Percentiles rank a stretch among this genome's conserved stretches.
These are phyloP conservation scores for Agrypnia vestita DNA, from an alignment of 1,140 invertebrate genomes.

Conservation along the genomic window DNA sequence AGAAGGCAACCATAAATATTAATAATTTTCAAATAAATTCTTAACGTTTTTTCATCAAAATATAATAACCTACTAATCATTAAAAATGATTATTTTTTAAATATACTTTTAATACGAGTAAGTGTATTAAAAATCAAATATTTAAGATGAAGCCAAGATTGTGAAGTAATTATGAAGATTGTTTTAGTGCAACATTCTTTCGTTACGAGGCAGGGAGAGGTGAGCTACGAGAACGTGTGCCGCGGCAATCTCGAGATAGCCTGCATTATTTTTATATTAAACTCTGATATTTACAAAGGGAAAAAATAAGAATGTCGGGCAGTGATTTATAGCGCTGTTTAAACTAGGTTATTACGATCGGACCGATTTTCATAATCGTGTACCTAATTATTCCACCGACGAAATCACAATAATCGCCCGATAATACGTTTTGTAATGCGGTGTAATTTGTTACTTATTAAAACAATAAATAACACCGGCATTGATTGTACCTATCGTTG, in stretches of 20 bases:
- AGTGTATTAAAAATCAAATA: too few species aligned
- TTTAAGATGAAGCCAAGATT: too few species aligned
- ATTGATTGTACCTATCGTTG: conserved; percentile 48
- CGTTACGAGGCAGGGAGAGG: too few species aligned
- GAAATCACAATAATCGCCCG: conserved; percentile 47
- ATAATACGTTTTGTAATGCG: conserved; percentile 51
- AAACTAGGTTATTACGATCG: conserved; percentile 29
- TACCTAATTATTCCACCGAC: conserved; percentile 38
- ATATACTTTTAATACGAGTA: too few species aligned
- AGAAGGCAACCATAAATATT: too few species aligned
- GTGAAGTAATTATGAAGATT: too few species aligned
- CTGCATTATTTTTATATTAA: conserved; percentile 23
- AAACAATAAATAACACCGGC: conserved; percentile 49
- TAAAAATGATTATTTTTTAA: too few species aligned
- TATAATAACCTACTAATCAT: too few species aligned
- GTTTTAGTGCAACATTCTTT: too few species aligned
- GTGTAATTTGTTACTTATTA: conserved; percentile 51
- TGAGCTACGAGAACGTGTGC: too few species aligned
- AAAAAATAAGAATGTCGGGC: conserved; percentile 17
- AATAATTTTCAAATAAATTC: too few species aligned
- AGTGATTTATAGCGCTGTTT: conserved; percentile 40
- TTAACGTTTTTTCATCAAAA: too few species aligned
- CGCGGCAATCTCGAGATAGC: not conserved
- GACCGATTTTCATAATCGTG: conserved; percentile 39
- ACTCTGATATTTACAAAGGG: conserved; percentile 34